Evolutionary conservation across 2,113 vertebrate species (phyloP), one percentile per base, ranked within the genome.

Genomic region (Apteryx mantelli): DNA sequence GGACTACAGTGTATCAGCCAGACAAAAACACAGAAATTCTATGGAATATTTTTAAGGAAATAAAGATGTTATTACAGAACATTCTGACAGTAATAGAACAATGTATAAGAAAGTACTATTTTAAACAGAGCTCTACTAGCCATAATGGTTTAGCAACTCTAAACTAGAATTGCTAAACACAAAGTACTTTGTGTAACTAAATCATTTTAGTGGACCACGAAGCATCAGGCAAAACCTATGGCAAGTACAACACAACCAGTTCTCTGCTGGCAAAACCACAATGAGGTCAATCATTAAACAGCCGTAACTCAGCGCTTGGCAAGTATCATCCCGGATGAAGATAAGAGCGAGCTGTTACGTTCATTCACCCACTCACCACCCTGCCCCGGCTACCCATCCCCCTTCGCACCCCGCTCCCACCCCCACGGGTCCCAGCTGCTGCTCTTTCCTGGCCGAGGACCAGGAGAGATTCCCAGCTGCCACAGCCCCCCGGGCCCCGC

Each of bases 221-320:
- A 78, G 74, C 48, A 46, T 83, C 42, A 55, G 12, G 36, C 4
- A 75, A 86, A 91, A 71, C 42, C 79, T 32, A 44, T 3, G 30
- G 28, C 34, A 9, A 79, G 28, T n/a, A 50, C 48, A 91, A 50
- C 11, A 74, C n/a, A 86, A 38, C 25, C 46, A 64, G 42, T 34
- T 86, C 40, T 82, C 38, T 38, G 26, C 80, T 69, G 63, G 66
- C 65, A 87, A 95, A 94, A 78, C 25, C 80, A 55, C 1, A 21
- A 32, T 8, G 56, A 91, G 66, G 81, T 86, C 88, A 95, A 97
- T 88, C 77, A 91, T 93, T 96, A 96, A 97, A 91, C 14, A 68
- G 42, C 38, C 6, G 0, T 71, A 55, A 84, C 42, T 36, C 0
- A 0, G 53, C 44, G 86, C 34, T 91, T 89, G 83, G 83, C 88